Conservation (phyloP, 2,888 invertebrate species). For the Cosmia pyralina region DNA sequence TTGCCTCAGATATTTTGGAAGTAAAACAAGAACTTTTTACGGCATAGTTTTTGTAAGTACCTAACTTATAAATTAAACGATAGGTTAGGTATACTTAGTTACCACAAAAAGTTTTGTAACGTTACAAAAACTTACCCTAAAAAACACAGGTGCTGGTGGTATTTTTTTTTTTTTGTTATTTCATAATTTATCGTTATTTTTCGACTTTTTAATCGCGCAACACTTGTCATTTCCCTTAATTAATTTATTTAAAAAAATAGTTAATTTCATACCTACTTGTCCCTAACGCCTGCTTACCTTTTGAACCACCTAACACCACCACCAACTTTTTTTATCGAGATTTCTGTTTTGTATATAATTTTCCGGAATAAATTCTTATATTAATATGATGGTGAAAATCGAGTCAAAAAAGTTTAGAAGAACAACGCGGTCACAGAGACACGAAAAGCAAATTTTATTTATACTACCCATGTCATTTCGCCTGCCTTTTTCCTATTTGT, state of each 20-base stretch:
- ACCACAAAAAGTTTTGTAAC: background rate
- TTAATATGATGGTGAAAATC: background rate
- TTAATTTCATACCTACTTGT: background rate
- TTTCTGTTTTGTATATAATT: background rate
- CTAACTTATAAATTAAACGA: background rate
- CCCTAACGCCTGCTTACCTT: too few relatives aligned
- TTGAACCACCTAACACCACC: too few relatives aligned
- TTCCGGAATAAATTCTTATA: background rate
- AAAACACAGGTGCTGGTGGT: background rate
- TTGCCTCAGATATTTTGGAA: slow-evolving; percentile 19
- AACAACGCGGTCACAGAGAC: too few relatives aligned
- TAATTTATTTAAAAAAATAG: background rate
- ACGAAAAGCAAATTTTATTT: too few relatives aligned
- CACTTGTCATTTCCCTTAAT: background rate
- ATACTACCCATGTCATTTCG: too few relatives aligned
- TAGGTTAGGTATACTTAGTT: too few relatives aligned
- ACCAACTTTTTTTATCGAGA: too few relatives aligned
- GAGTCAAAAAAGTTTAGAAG: background rate
- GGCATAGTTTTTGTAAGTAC: too few relatives aligned
- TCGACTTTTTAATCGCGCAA: background rate
- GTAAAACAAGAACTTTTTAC: background rate
- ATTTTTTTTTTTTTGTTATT: background rate
- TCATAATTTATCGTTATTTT: background rate
- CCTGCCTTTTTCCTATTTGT: too few relatives aligned
- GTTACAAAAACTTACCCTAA: background rate